Base-by-base conservation (phyloP, 2,888 invertebrate genomes). In the Eupithecia tripunctaria region DNA sequence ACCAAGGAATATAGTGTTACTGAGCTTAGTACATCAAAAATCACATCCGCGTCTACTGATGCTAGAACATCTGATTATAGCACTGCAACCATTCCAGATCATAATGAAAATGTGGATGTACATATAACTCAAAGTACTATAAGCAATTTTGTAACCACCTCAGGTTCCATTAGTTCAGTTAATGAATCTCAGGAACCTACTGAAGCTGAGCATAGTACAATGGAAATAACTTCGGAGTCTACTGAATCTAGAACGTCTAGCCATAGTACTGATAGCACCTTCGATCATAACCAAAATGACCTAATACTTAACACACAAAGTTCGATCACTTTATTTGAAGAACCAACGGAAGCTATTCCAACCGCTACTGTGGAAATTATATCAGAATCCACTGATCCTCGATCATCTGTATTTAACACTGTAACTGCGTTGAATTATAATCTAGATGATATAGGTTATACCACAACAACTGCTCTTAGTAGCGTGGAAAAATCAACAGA, bases 311-410 rank as follows among this genome's bases (percentile, higher is more conserved):
- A 18, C 3, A 60, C 25, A 29, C 47, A 36, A 36, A 41, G 10
- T 63, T 47, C 38, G 29, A 27, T 32, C 64, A 72, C 8, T 64
- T 5, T 32, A 60, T 65, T 43, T 51, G 66, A 72, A 27, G 65
- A n/a, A 66, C 47, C 68, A 18, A 68, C 68, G 65, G 14, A 65
- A n/a, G 18, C 60, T 25, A 14, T 47, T 43, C 43, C 27, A 8
- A 21, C 66, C 36, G 68, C 32, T 47, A 36, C 59, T 27, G 47
- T 51, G 36, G 41, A 41, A 15, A 21, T 32, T 4, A 70, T 43
- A 43, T 63, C 21, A 36, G 67, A 63, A 21, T 67, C 63, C 10
- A 7, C 32, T 63, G 72, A 47, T 7, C 25, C 27, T 36, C 27
- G 4, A 41, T 41, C 27, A 41, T 68, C 68, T 68, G 3, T 27